Conservation (phyloP, 1,140 invertebrate species). For the Zaprionus africanus region DNA sequence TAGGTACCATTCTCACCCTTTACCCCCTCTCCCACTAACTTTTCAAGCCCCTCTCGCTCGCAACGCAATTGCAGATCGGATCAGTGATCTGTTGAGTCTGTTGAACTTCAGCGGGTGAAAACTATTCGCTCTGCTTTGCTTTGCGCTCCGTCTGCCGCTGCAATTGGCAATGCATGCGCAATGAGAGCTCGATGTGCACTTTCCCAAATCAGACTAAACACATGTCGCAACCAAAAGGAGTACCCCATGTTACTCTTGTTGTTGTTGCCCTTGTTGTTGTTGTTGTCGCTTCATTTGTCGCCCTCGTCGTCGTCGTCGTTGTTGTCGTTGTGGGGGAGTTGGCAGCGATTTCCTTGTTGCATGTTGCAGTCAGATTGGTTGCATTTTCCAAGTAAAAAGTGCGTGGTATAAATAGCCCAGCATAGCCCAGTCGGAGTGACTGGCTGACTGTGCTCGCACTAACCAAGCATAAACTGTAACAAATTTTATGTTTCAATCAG, state of each 20-base stretch:
- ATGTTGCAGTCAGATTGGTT: constrained; percentile 77
- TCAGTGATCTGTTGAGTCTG: constrained; percentile 66
- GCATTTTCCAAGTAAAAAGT: constrained; percentile 65
- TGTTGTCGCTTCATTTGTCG: constrained; percentile 36
- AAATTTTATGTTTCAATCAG: constrained; percentile 61
- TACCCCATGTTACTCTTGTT: neutral
- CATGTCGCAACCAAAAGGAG: constrained; percentile 55
- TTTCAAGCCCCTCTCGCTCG: neutral
- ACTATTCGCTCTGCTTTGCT: constrained; percentile 49
- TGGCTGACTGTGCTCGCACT: neutral
- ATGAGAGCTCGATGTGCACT: constrained; percentile 80
- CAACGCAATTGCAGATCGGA: constrained; percentile 25
- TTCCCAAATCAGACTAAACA: constrained; percentile 70
- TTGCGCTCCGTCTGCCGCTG: constrained; percentile 55
- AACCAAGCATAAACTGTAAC: constrained; percentile 57
- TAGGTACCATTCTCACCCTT: neutral
- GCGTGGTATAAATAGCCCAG: constrained; percentile 38
- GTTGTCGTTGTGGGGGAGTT: constrained; percentile 52
- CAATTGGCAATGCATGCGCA: constrained; percentile 70
- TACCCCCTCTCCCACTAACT: neutral
- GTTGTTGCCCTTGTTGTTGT: constrained; percentile 13
- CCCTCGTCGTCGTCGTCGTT: constrained; percentile 26
- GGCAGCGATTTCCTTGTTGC: constrained; percentile 69
- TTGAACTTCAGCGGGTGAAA: constrained; percentile 68
- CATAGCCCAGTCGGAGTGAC: neutral